Evolutionary conservation across 2,888 invertebrate species (phyloP), one percentile per base, ranked within the genome.

Genomic region (Choreutis nemorana): DNA sequence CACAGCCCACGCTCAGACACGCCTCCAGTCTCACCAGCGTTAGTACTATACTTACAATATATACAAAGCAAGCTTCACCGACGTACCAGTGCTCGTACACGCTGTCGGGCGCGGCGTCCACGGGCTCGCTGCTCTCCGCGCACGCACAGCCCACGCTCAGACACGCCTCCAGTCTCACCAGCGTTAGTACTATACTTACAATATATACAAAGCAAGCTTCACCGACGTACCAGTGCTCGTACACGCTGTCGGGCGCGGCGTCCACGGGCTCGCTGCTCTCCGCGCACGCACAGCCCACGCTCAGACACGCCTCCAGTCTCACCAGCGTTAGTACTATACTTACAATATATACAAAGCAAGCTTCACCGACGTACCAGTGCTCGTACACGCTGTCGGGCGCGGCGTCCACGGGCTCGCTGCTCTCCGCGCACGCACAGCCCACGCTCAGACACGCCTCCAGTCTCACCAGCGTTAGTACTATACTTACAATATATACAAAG

Each of bases 11-110:
- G 29, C 53, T 79, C 14, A 57, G 79, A 1, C 79, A 79, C 50
- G 79, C 79, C 33, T 79, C 68, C 62, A 80, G 70, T 43, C 68
- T 80, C 38, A 78, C 70, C 16, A 70, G 72, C 36, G 79, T 79
- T 36, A 55, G 70, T 62, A 36, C 26, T 14, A 9, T 10, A 14
- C 21, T 31, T 13, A 3, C 14, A 14, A 11, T 8, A 13, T 3
- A 13, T 24, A n/a, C n/a, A n/a, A n/a, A n/a, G n/a, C n/a, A n/a
- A n/a, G n/a, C n/a, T n/a, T n/a, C n/a, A n/a, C n/a, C 96, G 33
- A 96, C 96, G 12, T 97, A 97, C 66, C 95, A 95, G 62, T 95
- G 94, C 57, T 94, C 94, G 29, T 95, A 94, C 61, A 90, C 94
- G 10, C 71, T 95, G 40, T 94, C 94, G 15, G 86, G 81, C 43